Conservation (phyloP, 2,888 invertebrate species). For the Lypha dubia region DNA sequence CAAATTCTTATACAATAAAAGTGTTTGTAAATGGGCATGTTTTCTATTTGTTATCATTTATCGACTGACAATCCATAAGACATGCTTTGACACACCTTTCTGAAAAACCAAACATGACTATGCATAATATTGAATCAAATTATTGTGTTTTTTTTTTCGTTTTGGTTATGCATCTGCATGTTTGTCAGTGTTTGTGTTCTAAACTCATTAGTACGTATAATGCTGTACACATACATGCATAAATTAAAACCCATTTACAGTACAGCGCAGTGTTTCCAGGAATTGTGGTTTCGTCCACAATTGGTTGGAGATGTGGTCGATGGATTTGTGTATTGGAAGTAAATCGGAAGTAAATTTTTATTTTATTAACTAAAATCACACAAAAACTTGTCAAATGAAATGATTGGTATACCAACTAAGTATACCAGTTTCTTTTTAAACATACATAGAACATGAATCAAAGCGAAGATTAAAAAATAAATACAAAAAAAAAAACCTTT, state of each 20-base stretch:
- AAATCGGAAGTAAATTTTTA: neutral
- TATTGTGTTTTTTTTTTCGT: neutral
- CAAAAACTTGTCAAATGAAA: too few relatives aligned
- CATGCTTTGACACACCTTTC: conserved; percentile 42
- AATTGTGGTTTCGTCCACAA: conserved; percentile 1
- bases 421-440: too few relatives aligned
- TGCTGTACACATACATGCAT: conserved; percentile 22
- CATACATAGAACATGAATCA: too few relatives aligned
- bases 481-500: too few relatives aligned
- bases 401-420: too few relatives aligned
- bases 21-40: too few relatives aligned
- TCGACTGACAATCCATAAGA: conserved; percentile 12
- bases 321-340: neutral
- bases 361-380: too few relatives aligned
- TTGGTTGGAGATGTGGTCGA: neutral
- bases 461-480: too few relatives aligned
- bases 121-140: conserved; percentile 40
- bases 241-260: conserved; percentile 13
- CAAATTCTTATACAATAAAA: neutral
- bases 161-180: neutral
- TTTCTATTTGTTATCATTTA: too few relatives aligned
- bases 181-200: conserved; percentile 3
- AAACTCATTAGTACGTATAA: conserved; percentile 39
- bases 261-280: conserved; percentile 1
- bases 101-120: conserved; percentile 37